A percentile compares a stretch with the other conserved stretches of the same genome.
phyloP scores from a whole-genome alignment of 2,113 vertebrate species.

The Bolborhynchus lineola region DNA sequence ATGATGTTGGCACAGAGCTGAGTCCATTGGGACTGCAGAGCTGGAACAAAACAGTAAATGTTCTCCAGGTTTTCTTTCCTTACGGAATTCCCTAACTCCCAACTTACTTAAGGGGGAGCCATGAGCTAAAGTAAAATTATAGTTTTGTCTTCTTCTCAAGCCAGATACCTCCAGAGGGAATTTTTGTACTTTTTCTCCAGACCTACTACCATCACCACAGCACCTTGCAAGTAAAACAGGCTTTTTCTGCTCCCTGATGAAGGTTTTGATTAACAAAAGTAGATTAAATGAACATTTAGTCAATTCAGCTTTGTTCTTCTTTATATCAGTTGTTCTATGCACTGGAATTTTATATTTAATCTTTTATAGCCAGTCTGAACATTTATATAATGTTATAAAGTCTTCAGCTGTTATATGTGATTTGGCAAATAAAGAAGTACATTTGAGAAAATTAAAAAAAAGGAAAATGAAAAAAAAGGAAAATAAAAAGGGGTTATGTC shows the following conservation, averaged over 20 bases:
- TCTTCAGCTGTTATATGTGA: conserved; percentile 58
- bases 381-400: conserved; percentile 57
- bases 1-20: conserved; percentile 57
- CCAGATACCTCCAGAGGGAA: conserved; percentile 51
- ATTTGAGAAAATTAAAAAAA: background rate
- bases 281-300: conserved; percentile 12
- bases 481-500: background rate
- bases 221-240: conserved; percentile 49
- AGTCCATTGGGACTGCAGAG: conserved; percentile 29
- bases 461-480: too few species aligned
- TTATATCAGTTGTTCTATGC: background rate
- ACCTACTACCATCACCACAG: conserved; percentile 26
- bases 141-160: conserved; percentile 70
- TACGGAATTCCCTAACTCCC: conserved; percentile 71
- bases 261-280: conserved; percentile 3
- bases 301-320: background rate
- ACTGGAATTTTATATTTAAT: conserved; percentile 53
- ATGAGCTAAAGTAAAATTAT: conserved; percentile 71
- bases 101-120: conserved; percentile 66
- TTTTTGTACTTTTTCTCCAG: conserved; percentile 27
- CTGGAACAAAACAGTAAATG: conserved; percentile 56
- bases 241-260: background rate
- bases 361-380: conserved; percentile 41
- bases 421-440: conserved; percentile 41
- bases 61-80: conserved; percentile 71